phyloP scores from a whole-genome alignment of 92 coral and sea anemone genomes.

The Epizoanthus fatuus region DNA sequence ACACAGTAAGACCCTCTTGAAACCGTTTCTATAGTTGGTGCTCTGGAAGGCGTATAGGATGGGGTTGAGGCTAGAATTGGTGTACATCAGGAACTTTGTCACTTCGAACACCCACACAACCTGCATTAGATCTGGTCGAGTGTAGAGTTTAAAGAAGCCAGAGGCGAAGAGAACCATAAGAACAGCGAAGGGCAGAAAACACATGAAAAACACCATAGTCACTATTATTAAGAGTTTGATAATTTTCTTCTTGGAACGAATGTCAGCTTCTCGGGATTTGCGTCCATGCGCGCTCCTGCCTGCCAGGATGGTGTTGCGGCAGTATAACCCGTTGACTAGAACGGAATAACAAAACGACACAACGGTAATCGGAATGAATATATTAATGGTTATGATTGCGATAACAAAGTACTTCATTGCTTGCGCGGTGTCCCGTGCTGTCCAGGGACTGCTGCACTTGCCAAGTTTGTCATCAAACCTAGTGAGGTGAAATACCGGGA shows the following conservation, averaged over 20 bases:
- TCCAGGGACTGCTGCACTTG: slow-evolving; percentile 69
- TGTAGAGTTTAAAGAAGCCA: slow-evolving; percentile 33
- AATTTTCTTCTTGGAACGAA: slow-evolving; percentile 71
- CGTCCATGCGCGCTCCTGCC: slow-evolving; percentile 51
- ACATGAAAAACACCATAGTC: slow-evolving; percentile 63
- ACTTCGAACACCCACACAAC: slow-evolving; percentile 57
- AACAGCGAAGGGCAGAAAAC: slow-evolving; percentile 72
- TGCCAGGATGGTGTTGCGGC: slow-evolving; percentile 77
- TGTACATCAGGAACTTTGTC: slow-evolving; percentile 68
- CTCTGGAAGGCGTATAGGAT: slow-evolving; percentile 84
- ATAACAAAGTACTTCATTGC: slow-evolving; percentile 57
- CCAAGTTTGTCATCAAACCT: slow-evolving; percentile 5
- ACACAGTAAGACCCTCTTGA: slow-evolving; percentile 37
- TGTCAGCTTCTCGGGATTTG: slow-evolving; percentile 59
- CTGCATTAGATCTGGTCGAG: background rate
- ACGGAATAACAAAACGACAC: slow-evolving; percentile 74
- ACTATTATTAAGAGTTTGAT: slow-evolving; percentile 68
- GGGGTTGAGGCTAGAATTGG: slow-evolving; percentile 78
- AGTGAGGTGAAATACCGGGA: slow-evolving; percentile 65
- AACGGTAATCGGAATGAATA: slow-evolving; percentile 53
- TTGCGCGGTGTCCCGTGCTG: slow-evolving; percentile 53
- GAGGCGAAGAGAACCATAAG: slow-evolving; percentile 70
- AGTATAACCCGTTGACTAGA: slow-evolving; percentile 79
- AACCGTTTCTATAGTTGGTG: slow-evolving; percentile 75
- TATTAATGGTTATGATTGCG: slow-evolving; percentile 54